phyloP scores from a whole-genome alignment of 1,140 invertebrate genomes.

The Arctopsyche grandis region DNA sequence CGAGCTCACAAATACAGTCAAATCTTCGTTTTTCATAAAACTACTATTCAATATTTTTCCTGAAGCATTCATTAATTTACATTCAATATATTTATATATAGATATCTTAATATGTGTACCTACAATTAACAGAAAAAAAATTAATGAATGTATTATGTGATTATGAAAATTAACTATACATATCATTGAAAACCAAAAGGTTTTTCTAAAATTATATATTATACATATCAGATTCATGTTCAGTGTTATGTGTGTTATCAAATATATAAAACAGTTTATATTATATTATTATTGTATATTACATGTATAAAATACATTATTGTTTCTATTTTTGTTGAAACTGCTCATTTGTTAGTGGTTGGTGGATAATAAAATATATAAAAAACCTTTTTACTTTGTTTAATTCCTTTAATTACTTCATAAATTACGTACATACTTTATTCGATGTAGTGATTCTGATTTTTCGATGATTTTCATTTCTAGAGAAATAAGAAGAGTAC shows the following conservation, averaged over 20 bases:
- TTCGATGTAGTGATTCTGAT: too few species aligned
- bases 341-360: constrained; percentile 11
- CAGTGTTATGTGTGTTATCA: constrained; percentile 17
- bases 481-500: too few species aligned
- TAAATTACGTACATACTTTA: too few species aligned
- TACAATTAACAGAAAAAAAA: neutral
- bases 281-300: neutral
- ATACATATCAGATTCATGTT: constrained; percentile 17
- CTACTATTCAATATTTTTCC: too few species aligned
- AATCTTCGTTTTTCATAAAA: too few species aligned
- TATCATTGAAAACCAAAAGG: neutral
- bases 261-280: neutral
- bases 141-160: neutral
- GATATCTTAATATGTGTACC: neutral
- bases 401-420: too few species aligned
- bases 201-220: constrained; percentile 15
- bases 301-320: neutral
- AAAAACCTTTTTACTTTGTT: neutral
- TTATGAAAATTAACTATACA: constrained; percentile 5
- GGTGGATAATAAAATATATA: constrained; percentile 10
- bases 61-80: too few species aligned
- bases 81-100: neutral
- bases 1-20: too few species aligned
- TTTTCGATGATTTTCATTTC: too few species aligned
- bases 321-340: constrained; percentile 21